These are phyloP conservation scores for Platalea minor DNA, from an alignment of 2,797 vertebrate species.

Conservation along the genomic window DNA sequence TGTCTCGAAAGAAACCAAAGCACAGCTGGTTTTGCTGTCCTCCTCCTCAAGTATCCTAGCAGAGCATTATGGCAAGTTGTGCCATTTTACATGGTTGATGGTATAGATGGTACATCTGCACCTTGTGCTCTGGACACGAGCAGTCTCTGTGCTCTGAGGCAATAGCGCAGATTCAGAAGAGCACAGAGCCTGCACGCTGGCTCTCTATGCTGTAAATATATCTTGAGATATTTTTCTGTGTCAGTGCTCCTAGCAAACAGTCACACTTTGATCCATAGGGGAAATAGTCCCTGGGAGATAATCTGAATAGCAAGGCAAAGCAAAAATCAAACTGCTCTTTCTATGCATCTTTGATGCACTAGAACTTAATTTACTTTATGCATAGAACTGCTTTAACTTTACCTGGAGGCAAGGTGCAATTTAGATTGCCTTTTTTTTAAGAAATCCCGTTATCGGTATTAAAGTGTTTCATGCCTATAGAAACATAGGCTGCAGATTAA, in stretches of 20 bases:
- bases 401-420: constrained; percentile 34
- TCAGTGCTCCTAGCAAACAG: constrained; percentile 5
- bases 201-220: background rate
- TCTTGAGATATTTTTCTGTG: background rate
- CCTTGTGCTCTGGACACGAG: background rate
- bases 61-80: background rate
- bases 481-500: constrained; percentile 8
- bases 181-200: background rate
- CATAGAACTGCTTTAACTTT: constrained; percentile 11
- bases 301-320: constrained; percentile 45
- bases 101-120: background rate
- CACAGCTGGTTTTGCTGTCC: background rate
- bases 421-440: background rate
- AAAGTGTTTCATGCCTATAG: background rate
- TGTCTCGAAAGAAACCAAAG: background rate
- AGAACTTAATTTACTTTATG: constrained; percentile 48
- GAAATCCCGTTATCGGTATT: constrained; percentile 36
- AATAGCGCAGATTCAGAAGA: background rate
- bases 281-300: constrained; percentile 24
- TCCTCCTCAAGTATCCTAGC: background rate
- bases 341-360: constrained; percentile 20
- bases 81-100: background rate
- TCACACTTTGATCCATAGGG: constrained; percentile 30
- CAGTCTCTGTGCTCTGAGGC: background rate
- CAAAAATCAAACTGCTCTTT: constrained; percentile 35